Conservation (phyloP, 2,888 invertebrate genomes). For the Plemyria rubiginata region DNA sequence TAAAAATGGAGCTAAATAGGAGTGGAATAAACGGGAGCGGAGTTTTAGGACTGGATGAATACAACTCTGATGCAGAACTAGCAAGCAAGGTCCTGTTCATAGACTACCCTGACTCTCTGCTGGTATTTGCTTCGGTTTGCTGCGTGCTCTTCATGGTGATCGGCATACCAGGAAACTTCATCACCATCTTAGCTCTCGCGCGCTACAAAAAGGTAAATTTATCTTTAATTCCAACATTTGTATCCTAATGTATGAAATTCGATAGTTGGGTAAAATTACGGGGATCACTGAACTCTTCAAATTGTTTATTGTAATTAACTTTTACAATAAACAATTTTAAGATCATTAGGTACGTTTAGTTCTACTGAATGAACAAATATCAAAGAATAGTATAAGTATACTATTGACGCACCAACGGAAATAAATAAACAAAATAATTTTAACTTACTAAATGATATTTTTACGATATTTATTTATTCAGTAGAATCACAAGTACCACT, state of each 20-base stretch:
- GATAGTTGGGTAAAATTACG: no score
- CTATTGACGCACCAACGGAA: no score
- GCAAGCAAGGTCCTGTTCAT: conserved; percentile 83
- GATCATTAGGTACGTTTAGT: not conserved
- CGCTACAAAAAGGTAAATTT: conserved; percentile 88
- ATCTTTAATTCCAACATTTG: no score
- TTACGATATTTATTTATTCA: no score
- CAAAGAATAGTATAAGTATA: no score
- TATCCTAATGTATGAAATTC: no score
- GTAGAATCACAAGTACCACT: no score
- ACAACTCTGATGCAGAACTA: conserved; percentile 58
- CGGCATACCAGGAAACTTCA: conserved; percentile 91
- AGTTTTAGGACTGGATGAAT: conserved; percentile 53
- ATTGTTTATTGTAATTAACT: no score
- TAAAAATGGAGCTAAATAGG: conserved; percentile 42
- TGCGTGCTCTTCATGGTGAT: conserved; percentile 90
- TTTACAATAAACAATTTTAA: no score
- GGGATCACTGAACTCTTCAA: no score
- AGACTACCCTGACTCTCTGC: conserved; percentile 87
- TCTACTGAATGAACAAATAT: not conserved
- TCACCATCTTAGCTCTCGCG: conserved; percentile 90
- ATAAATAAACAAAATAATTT: no score
- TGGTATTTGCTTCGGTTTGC: conserved; percentile 88
- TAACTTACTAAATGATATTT: no score
- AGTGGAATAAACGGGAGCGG: conserved; percentile 24